Evolutionary conservation across 2,888 invertebrate genomes (phyloP).

Genomic region (Luperina testacea): DNA sequence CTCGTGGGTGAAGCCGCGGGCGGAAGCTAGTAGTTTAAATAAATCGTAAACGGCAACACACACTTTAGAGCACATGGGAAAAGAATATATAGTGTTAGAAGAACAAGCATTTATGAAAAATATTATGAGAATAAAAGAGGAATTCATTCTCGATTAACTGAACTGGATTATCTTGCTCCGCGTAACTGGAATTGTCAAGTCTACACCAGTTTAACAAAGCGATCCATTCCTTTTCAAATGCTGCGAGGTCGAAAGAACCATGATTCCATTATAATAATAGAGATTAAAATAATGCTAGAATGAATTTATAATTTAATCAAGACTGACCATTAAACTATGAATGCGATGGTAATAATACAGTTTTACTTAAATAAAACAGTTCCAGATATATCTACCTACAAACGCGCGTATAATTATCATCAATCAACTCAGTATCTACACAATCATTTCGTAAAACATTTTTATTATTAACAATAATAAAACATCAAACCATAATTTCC

Average conservation of each 20-base stretch:
- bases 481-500: conserved; percentile 14
- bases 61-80: neutral
- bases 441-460: neutral
- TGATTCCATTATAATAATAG: conserved; percentile 6
- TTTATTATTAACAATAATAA: neutral
- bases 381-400: neutral
- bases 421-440: conserved; percentile 12
- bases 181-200: conserved; percentile 32
- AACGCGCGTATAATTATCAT: conserved; percentile 19
- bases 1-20: no score
- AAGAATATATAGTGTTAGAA: neutral
- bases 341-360: conserved; percentile 11
- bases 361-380: conserved; percentile 13
- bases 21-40: neutral
- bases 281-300: neutral
- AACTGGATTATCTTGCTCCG: conserved; percentile 48
- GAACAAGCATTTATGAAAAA: neutral
- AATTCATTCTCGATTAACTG: conserved; percentile 49
- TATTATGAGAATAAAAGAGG: conserved; percentile 6
- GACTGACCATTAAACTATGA: conserved; percentile 2
- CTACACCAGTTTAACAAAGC: conserved; percentile 23
- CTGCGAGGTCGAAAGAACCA: neutral
- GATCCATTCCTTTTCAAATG: conserved; percentile 12
- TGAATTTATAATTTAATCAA: conserved; percentile 25
- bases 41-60: neutral